Base-by-base conservation (phyloP, 2,113 vertebrate species). In the Pogonocichla stellata region DNA sequence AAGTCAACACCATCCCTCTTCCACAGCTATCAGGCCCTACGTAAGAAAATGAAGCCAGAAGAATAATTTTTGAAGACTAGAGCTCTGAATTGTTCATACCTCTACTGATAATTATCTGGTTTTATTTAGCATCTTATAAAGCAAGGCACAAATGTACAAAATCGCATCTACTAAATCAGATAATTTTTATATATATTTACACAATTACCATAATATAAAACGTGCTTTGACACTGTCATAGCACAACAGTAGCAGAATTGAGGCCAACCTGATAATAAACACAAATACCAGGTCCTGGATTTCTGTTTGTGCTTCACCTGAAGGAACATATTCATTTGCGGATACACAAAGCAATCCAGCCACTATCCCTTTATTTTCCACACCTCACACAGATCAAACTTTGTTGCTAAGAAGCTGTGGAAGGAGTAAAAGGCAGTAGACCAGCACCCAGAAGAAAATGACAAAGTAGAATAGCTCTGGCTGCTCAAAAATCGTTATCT, bases 381-480 rank as follows among this genome's bases (percentile, higher is more conserved):
- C 86, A 66, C 51, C 22, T 96, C 90, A 67, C 36, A 82, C 83
- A 74, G 60, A 72, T 98, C 95, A 98, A 90, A 91, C 91, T 53
- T 97, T 92, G 93, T 62, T 97, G 92, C 97, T 65, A 54, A 98
- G 95, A 79, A 99, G 97, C 95, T 99, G 99, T 7, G 99, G 99
- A 94, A 99, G 97, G 67, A 99, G 97, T 95, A 99, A 97, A 74
- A 99, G 95, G 96, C 99, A 99, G 97, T 99, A 99, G 60, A 99
- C 97, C 78, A 99, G 96, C 67, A 99, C 96, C 99, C 99, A 99
- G 88, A 99, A 98, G 92, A 99, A 97, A 88, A 99, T 93, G n/a
- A 99, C 95, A 53, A 99, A 97, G 74, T 98, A 98, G 42, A 98
- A 96, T 92, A 96, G 29, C 17, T 99, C 98, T 7, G 97, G 97